Evolutionary conservation across 2,797 vertebrate species (phyloP).

Genomic region (Hydrolagus colliei): DNA sequence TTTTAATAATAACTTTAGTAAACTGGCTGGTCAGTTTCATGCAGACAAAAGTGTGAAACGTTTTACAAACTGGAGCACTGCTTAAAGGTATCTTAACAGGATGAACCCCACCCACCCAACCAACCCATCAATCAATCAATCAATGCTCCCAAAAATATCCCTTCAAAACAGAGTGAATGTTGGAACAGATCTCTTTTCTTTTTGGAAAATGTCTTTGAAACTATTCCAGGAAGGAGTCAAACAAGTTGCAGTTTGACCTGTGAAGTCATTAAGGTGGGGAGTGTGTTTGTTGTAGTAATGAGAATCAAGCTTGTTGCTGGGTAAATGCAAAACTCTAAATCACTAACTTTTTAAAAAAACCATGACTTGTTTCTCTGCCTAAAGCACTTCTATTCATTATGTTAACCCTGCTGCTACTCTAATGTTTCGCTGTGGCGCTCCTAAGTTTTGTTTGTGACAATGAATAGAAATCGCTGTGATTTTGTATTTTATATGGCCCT

Average conservation of each 20-base stretch:
- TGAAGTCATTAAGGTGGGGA: background rate
- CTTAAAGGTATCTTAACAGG: too few species aligned
- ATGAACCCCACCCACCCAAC: too few species aligned
- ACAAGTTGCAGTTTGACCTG: background rate
- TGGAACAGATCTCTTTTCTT: too few species aligned
- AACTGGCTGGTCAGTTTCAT: background rate
- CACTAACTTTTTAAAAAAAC: background rate
- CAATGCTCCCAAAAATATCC: too few species aligned
- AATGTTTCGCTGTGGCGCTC: background rate
- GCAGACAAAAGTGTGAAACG: too few species aligned
- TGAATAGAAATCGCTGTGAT: background rate
- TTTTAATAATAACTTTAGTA: background rate
- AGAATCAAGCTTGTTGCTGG: background rate
- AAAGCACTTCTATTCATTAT: background rate
- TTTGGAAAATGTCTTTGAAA: too few species aligned
- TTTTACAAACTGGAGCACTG: too few species aligned
- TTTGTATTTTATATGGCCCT: background rate
- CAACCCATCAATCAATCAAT: too few species aligned
- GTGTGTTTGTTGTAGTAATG: background rate
- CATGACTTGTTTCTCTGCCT: background rate
- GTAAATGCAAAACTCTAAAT: too few species aligned
- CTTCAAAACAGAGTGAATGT: too few species aligned
- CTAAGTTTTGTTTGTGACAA: background rate
- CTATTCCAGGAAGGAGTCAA: background rate
- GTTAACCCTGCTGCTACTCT: background rate